Conservation (phyloP, 2,797 vertebrate species). For the Sebastolobus alascanus region DNA sequence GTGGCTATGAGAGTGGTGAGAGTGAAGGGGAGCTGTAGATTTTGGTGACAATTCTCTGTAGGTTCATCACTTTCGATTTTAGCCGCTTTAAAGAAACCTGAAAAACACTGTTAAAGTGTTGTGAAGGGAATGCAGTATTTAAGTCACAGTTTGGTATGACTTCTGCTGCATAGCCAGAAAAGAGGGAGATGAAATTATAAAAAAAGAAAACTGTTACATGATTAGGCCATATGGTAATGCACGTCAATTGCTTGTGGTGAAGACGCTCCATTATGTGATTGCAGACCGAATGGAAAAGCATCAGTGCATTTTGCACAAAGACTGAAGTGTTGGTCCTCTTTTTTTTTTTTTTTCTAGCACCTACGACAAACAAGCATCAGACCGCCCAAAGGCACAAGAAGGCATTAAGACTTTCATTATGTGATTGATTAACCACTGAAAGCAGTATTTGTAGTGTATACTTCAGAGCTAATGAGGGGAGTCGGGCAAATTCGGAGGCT, state of each 20-base stretch:
- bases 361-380: slow-evolving; percentile 34
- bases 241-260: background rate
- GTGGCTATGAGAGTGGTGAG: no score
- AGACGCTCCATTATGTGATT: slow-evolving; percentile 7
- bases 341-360: slow-evolving; percentile 11
- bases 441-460: slow-evolving; percentile 62
- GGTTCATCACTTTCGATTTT: background rate
- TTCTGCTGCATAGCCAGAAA: background rate
- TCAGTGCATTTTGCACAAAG: background rate
- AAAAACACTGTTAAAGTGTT: background rate
- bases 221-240: slow-evolving; percentile 5
- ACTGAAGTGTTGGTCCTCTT: slow-evolving; percentile 6
- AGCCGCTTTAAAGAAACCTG: background rate
- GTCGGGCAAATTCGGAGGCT: slow-evolving; percentile 68
- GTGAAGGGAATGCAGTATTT: background rate
- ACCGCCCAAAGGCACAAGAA: slow-evolving; percentile 30
- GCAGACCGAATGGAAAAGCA: slow-evolving; percentile 5
- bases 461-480: slow-evolving; percentile 74
- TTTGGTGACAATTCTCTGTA: background rate
- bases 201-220: background rate
- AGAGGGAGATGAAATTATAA: background rate
- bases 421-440: slow-evolving; percentile 73
- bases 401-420: slow-evolving; percentile 69
- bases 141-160: background rate
- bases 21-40: background rate